Conservation (phyloP, 1,140 invertebrate species). For the Conopomorpha cramerella region DNA sequence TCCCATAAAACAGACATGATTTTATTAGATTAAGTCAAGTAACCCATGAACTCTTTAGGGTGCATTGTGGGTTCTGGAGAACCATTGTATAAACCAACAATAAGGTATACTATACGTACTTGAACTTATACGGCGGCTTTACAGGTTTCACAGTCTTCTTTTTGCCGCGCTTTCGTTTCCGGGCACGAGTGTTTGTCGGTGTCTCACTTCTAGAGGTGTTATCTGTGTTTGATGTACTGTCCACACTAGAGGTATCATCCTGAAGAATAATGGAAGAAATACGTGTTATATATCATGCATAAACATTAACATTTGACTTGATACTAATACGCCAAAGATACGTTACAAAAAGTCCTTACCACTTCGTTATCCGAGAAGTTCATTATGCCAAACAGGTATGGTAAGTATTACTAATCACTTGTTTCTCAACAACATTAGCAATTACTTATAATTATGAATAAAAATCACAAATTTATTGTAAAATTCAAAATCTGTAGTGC, state of each 20-base stretch:
- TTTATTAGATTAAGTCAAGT: no score
- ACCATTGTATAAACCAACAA: conserved; percentile 4
- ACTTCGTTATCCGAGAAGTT: conserved; percentile 52
- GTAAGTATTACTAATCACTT: no score
- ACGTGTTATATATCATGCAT: neutral
- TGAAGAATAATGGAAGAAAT: conserved; percentile 15
- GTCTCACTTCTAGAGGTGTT: conserved; percentile 87
- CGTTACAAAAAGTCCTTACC: conserved; percentile 25
- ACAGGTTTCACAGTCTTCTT: conserved; percentile 67
- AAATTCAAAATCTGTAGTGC: no score
- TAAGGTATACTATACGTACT: conserved; percentile 51
- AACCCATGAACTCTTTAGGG: no score
- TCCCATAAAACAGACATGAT: no score
- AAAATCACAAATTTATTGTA: no score
- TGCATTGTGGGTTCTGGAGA: no score
- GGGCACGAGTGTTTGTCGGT: conserved; percentile 73
- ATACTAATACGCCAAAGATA: conserved; percentile 14
- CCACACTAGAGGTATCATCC: conserved; percentile 83
- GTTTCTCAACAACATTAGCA: no score
- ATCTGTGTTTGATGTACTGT: conserved; percentile 82
- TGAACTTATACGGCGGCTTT: conserved; percentile 80
- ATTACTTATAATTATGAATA: no score
- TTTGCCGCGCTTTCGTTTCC: conserved; percentile 68
- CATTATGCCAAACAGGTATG: conserved; percentile 13
- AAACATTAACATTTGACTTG: conserved; percentile 4